Base-by-base conservation (phyloP, 1,140 invertebrate species). In the Ceratina calcarata region DNA sequence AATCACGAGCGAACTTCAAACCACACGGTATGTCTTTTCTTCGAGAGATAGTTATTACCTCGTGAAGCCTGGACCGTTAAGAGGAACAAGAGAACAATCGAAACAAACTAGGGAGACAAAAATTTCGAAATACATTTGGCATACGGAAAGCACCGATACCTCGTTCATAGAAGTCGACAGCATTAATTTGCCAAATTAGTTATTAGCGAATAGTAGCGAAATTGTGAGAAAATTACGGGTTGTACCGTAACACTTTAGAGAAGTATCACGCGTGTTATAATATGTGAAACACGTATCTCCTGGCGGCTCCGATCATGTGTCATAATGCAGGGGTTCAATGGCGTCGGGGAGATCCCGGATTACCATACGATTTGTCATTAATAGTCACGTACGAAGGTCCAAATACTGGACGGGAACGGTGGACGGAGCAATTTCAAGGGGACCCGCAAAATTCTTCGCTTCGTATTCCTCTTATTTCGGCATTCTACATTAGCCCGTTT, bases 351-450 rank as follows among this genome's bases (percentile, higher is more conserved):
- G 68, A 18, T 24, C 27, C 16, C 45, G 24, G 22, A 66, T 66
- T 51, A 66, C 15, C 51, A 55, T 20, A 24, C 60, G 76, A 71
- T 74, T 73, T 45, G 70, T 79, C 70, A 60, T 79, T 73, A 65
- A 79, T 45, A 24, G 57, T 64, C 75, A 22, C 60, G 76, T 83
- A 83, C 53, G 20, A 45, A 80, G 70, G 55, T 0, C 57, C 81
- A 65, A 83, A 70, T 76, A 77, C 66, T 53, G 53, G 12, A 49
- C 13, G 58, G 12, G 18, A 18, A 53, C 32, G 51, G 60, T 13
- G 70, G 37, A 67, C 58, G 49, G 45, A 27, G 65, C 62, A 85
- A 82, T 85, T 82, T 79, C 20, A 79, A 71, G 67, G 58, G 65
- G 51, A 22, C 62, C 67, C 8, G 69, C 62, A 65, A 62, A 79